Conservation (phyloP, 64 coral and sea anemone species). For the Montipora foliosa region DNA sequence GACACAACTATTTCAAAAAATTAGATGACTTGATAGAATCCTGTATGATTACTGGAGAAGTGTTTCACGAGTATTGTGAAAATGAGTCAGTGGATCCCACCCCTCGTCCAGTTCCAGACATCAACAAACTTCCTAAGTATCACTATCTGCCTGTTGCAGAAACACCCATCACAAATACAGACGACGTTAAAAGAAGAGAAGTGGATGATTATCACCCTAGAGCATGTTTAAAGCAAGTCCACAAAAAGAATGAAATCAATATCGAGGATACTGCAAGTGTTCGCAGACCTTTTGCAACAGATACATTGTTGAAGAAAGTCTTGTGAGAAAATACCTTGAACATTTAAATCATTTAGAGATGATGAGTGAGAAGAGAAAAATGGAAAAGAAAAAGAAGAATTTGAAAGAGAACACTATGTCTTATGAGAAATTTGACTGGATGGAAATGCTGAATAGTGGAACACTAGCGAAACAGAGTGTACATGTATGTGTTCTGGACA, state of each 20-base stretch:
- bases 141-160: too few relatives aligned
- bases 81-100: conserved; percentile 39
- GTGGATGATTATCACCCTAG: conserved; percentile 56
- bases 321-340: too few relatives aligned
- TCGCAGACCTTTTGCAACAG: conserved; percentile 8
- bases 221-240: conserved; percentile 24
- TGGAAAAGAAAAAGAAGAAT: too few relatives aligned
- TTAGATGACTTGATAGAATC: conserved; percentile 21
- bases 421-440: too few relatives aligned
- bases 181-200: conserved; percentile 26
- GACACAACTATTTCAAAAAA: conserved; percentile 62
- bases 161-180: conserved; percentile 18
- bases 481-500: conserved; percentile 29
- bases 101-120: conserved; percentile 50
- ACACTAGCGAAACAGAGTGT: background rate
- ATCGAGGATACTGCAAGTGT: conserved; percentile 54
- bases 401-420: too few relatives aligned
- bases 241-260: conserved; percentile 2
- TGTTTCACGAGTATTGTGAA: conserved; percentile 25
- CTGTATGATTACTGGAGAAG: conserved; percentile 54
- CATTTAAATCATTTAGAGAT: too few relatives aligned
- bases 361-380: too few relatives aligned
- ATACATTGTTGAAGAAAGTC: too few relatives aligned
- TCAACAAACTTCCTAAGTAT: background rate
- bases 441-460: too few relatives aligned